phyloP scores from a whole-genome alignment of 2,888 invertebrate genomes.

The Odontothrips loti region DNA sequence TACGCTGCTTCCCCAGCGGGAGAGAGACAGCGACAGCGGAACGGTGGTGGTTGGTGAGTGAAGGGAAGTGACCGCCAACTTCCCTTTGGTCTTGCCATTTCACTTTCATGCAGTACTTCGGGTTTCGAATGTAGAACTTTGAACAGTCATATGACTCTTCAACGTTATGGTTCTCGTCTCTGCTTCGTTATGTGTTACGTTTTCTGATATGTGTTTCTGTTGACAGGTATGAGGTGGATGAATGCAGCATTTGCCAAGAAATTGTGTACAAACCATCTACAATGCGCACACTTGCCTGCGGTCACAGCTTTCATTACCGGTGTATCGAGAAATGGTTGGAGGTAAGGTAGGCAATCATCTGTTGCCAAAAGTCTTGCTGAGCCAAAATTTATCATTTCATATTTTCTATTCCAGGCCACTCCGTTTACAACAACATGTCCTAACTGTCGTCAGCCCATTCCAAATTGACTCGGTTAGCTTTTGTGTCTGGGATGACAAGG shows the following conservation, averaged over 20 bases:
- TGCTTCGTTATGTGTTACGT: no score
- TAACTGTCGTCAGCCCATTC: not conserved
- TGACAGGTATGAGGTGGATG: not conserved
- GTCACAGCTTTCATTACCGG: not conserved
- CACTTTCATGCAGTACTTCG: no score
- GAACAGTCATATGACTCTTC: no score
- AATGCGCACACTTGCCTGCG: not conserved
- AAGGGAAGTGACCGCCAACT: no score
- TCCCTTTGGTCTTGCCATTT: no score
- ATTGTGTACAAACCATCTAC: not conserved
- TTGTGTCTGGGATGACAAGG: no score
- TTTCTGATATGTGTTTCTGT: no score
- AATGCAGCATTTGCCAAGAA: not conserved
- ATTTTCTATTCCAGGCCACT: not conserved
- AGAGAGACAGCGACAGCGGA: not conserved
- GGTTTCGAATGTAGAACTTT: no score
- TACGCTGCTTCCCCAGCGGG: not conserved
- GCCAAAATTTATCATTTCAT: not conserved
- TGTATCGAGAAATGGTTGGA: conserved; percentile 6
- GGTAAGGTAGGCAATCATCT: not conserved
- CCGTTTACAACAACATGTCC: not conserved
- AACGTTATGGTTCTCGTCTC: no score
- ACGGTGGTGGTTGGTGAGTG: not conserved
- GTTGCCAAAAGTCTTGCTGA: not conserved
- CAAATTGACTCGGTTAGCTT: not conserved